A percentile compares a stretch with the other conserved stretches of the same genome.
These are phyloP conservation scores for Microcebus tavaratra DNA, from an alignment of 2,113 vertebrate species.

Conservation along the genomic window DNA sequence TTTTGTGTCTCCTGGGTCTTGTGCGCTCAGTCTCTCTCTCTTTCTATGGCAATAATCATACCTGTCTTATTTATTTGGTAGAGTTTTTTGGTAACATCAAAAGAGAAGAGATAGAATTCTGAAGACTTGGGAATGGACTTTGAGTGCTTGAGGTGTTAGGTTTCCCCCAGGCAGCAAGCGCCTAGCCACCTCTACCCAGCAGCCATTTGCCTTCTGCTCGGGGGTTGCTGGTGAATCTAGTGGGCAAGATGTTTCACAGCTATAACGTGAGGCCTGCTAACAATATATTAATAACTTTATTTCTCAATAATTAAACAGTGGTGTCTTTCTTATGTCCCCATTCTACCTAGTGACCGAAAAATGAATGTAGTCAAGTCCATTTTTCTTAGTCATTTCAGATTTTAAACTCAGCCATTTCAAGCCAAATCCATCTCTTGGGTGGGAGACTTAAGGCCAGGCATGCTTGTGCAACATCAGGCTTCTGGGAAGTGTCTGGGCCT, in stretches of 20 bases:
- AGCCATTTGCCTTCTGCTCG: not conserved
- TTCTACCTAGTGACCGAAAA: not conserved
- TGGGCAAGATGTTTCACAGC: not conserved
- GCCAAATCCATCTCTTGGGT: not conserved
- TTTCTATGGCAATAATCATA: not conserved
- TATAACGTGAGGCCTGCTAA: not conserved
- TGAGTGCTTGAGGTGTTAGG: not conserved
- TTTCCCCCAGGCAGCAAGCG: not conserved
- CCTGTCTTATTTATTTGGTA: not conserved
- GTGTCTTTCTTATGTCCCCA: not conserved
- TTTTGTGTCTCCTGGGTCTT: not conserved
- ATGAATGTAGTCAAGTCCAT: not conserved
- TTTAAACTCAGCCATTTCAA: slow-evolving; percentile 8
- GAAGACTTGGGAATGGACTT: not conserved
- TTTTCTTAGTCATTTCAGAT: not conserved
- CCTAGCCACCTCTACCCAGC: not conserved
- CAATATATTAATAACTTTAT: not conserved
- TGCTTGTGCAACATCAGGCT: not conserved
- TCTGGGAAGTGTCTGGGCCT: not conserved
- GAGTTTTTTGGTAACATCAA: not conserved
- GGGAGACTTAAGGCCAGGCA: not conserved
- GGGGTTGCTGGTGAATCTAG: not conserved
- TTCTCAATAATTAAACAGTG: not conserved
- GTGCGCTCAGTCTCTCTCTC: not conserved
- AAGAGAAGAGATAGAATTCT: not conserved